These are phyloP conservation scores for Gobio occitaniae DNA, from an alignment of 2,797 vertebrate species.

Conservation along the genomic window DNA sequence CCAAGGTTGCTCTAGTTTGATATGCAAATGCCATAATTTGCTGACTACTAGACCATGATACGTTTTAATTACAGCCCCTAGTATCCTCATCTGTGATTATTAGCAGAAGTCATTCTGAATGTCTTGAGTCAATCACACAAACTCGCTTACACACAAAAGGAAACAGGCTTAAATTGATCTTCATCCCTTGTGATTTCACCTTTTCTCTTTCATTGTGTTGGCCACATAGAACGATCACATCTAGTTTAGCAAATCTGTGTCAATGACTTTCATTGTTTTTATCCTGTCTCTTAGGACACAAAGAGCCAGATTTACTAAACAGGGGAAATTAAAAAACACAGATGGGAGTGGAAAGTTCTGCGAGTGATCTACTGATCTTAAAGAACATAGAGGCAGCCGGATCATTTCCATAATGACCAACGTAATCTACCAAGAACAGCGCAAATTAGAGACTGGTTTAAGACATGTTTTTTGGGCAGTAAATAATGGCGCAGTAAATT, in stretches of 20 bases:
- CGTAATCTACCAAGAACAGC: no score
- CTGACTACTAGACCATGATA: constrained; percentile 34
- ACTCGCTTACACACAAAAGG: not conserved
- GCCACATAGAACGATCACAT: not conserved
- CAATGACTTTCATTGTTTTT: not conserved
- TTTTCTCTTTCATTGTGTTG: not conserved
- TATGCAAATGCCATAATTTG: constrained; percentile 15
- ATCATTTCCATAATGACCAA: no score
- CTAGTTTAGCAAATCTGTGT: not conserved
- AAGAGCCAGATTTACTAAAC: no score
- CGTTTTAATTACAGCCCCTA: constrained; percentile 21
- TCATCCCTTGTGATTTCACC: constrained; percentile 9
- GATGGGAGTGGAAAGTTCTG: no score
- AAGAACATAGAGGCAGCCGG: no score
- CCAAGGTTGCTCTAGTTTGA: constrained; percentile 26
- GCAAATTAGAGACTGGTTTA: no score
- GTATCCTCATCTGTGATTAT: constrained; percentile 39
- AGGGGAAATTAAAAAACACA: no score
- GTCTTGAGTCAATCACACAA: constrained; percentile 5
- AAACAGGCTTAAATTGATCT: not conserved
- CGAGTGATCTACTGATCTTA: no score
- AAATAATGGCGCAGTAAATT: no score
- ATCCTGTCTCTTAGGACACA: not conserved
- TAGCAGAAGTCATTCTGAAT: constrained; percentile 21
- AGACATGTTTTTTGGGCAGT: no score